These are phyloP conservation scores for Acrobasis repandana DNA, from an alignment of 2,888 invertebrate genomes.

Conservation along the genomic window DNA sequence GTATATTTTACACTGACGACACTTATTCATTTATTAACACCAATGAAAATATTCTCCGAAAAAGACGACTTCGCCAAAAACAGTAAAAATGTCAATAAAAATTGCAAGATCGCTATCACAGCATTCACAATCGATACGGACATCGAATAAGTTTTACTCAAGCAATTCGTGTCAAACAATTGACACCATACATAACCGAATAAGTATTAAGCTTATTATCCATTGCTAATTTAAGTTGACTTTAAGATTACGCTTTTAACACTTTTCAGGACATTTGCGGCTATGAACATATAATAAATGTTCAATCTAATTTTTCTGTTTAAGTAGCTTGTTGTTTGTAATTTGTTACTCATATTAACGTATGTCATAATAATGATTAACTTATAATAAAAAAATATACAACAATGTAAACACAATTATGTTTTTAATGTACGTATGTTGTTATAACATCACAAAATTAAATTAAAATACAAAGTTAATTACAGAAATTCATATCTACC, in stretches of 20 bases:
- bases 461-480: too few relatives aligned
- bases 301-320: too few relatives aligned
- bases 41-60: background rate
- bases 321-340: too few relatives aligned
- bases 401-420: too few relatives aligned
- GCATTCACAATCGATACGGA: slow-evolving; percentile 8
- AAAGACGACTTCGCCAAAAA: slow-evolving; percentile 18
- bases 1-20: background rate
- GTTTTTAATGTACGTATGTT: too few relatives aligned
- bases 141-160: slow-evolving; percentile 13
- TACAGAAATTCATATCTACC: too few relatives aligned
- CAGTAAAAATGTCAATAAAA: slow-evolving; percentile 23
- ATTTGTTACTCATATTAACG: too few relatives aligned
- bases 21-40: background rate
- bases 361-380: too few relatives aligned
- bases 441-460: too few relatives aligned
- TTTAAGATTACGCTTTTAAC: background rate
- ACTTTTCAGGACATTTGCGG: too few relatives aligned
- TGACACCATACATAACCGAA: slow-evolving; percentile 5
- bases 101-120: slow-evolving; percentile 10
- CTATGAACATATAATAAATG: too few relatives aligned
- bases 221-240: background rate
- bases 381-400: too few relatives aligned
- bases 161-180: slow-evolving; percentile 12
- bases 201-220: background rate